These are phyloP conservation scores for Zygogramma bicolorata DNA, from an alignment of 2,888 invertebrate genomes.

Conservation along the genomic window DNA sequence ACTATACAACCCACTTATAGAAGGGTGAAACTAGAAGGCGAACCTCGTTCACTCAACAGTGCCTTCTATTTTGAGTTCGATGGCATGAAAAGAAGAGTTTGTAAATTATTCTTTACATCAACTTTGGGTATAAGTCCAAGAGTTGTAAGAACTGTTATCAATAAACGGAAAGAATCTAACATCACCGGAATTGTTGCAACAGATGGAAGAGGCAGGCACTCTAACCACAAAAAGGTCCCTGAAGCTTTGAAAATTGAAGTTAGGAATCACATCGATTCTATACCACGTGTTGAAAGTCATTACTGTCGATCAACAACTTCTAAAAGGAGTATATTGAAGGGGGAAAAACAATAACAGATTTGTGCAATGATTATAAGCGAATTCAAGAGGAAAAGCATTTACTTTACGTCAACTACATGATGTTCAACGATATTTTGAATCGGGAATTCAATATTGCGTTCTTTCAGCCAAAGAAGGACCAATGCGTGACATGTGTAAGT, in stretches of 20 bases:
- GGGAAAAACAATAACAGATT: constrained; percentile 45
- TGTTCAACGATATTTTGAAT: constrained; percentile 15
- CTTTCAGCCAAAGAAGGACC: constrained; percentile 43
- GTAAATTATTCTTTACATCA: constrained; percentile 11
- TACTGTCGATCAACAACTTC: constrained; percentile 46
- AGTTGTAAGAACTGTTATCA: constrained; percentile 5
- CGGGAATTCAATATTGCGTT: constrained; percentile 29
- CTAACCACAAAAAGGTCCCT: background rate
- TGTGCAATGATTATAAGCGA: constrained; percentile 50
- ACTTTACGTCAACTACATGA: constrained; percentile 13
- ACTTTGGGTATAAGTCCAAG: constrained; percentile 13
- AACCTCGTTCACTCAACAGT: background rate
- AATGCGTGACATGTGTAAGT: constrained; percentile 42
- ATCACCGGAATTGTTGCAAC: background rate
- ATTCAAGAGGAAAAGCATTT: constrained; percentile 32
- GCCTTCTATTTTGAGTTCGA: constrained; percentile 9
- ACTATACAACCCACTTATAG: constrained; percentile 5
- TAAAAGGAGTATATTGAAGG: constrained; percentile 54
- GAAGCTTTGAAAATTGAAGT: constrained; percentile 40
- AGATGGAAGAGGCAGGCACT: constrained; percentile 14
- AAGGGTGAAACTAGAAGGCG: constrained; percentile 1
- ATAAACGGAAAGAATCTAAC: background rate
- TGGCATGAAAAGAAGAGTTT: constrained; percentile 4
- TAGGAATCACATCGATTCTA: constrained; percentile 48
- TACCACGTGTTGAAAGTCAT: constrained; percentile 52